Conservation (phyloP, 2,797 vertebrate species). For the Phrynocephalus vlangalii region DNA sequence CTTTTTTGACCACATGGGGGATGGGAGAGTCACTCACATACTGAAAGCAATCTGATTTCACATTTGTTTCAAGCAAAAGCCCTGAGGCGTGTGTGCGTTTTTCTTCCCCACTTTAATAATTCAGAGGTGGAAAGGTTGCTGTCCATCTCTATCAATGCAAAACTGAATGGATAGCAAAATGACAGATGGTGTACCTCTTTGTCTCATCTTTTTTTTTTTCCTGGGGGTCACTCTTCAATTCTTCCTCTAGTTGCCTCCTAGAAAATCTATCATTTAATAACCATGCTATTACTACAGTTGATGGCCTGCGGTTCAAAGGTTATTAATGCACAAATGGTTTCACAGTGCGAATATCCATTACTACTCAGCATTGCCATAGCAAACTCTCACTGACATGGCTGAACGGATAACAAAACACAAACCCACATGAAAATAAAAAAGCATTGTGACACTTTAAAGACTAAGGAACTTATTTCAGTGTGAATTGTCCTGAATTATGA, state of each 20-base stretch:
- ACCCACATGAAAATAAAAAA: no score
- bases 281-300: conserved; percentile 16
- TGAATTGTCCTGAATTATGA: no score
- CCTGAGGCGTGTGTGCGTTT: no score
- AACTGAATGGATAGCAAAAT: conserved; percentile 32
- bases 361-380: conserved; percentile 22
- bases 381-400: neutral
- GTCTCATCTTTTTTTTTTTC: conserved; percentile 26
- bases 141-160: conserved; percentile 36
- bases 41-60: conserved; percentile 6
- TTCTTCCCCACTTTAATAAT: neutral
- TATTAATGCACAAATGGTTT: conserved; percentile 58
- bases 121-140: conserved; percentile 45
- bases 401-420: no score
- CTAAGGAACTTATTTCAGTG: no score
- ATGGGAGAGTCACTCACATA: neutral
- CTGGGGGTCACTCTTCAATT: conserved; percentile 37
- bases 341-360: conserved; percentile 39
- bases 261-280: conserved; percentile 57
- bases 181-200: conserved; percentile 41
- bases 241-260: conserved; percentile 31
- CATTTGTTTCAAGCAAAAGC: conserved; percentile 20
- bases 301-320: conserved; percentile 33
- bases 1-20: neutral
- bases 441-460: no score